Evolutionary conservation across 2,797 vertebrate species (phyloP), one percentile per base, ranked within the genome.

Genomic region (Denticeps clupeoides): DNA sequence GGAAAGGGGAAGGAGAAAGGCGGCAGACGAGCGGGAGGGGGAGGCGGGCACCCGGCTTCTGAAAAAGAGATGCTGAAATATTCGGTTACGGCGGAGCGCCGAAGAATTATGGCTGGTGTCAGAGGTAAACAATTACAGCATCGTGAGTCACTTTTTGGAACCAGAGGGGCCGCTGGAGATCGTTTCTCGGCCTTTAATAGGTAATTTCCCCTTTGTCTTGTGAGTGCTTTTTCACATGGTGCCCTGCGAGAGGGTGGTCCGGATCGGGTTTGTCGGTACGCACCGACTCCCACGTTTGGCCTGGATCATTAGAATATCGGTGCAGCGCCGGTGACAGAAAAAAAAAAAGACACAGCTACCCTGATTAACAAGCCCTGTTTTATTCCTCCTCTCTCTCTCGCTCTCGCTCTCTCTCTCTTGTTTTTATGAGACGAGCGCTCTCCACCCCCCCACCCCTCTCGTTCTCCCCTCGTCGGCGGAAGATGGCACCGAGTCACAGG

Each of bases 401-500:
- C 67, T 53, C 35, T 38, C 35, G 18, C 58, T 53, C 63, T 47
- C 11, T 23, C 23, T 33, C 31, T 11, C 7, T 51, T 10, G 37
- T 58, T 45, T 43, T 47, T 47, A 29, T 45, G 11, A 35, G 57
- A 60, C 55, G 68, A 21, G 11, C 11, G 33, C 11, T 33, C 18
- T 19, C 25, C 22, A 32, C 32, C 56, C 63, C n/a, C 11, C 18
- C 25, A 13, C 28, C 16, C 22, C 41, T 27, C 33, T 32, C 25
- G 15, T 27, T 37, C 44, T 64, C 62, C 63, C 60, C 78, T 68
- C 62, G 67, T 67, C 72, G 73, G 74, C 75, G 64, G 70, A 70
- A 77, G 81, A 75, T 78, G 80, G 83, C 72, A 66, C 76, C n/a
- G 84, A 90, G 89, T 88, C 91, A 93, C 93, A 97, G 93, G 93